Evolutionary conservation across 1,140 invertebrate species (phyloP).

Genomic region (Ostrea edulis): DNA sequence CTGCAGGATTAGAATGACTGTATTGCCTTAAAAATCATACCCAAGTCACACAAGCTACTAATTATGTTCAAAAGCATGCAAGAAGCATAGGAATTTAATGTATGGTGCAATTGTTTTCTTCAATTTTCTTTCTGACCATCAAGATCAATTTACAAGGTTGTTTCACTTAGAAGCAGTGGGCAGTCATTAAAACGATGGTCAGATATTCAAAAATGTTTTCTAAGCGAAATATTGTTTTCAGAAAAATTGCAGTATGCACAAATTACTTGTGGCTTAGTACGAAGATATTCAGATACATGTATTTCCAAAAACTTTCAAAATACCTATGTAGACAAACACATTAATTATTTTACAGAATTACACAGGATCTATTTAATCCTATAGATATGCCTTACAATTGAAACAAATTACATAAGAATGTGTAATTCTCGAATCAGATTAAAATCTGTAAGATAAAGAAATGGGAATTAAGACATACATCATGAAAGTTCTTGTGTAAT

Average conservation of each 20-base stretch:
- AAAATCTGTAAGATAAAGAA: background rate
- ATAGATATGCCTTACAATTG: no score
- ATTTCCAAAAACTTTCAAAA: no score
- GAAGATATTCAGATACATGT: no score
- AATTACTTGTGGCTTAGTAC: no score
- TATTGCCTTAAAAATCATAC: conserved; percentile 28
- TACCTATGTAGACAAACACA: no score
- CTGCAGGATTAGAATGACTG: conserved; percentile 1
- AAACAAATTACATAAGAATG: background rate
- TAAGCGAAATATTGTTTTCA: no score
- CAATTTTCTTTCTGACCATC: background rate
- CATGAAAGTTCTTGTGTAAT: background rate
- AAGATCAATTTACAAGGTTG: background rate
- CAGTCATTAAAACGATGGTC: no score
- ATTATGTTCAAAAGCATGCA: conserved; percentile 20
- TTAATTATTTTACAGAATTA: no score
- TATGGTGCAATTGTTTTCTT: background rate
- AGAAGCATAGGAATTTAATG: background rate
- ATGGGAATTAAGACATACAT: background rate
- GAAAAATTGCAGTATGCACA: no score
- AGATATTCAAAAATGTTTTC: no score
- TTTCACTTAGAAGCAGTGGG: background rate
- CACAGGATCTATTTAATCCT: no score
- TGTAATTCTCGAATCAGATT: background rate
- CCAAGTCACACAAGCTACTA: conserved; percentile 14